phyloP scores from a whole-genome alignment of 2,113 vertebrate species.

The Leiothrix lutea region DNA sequence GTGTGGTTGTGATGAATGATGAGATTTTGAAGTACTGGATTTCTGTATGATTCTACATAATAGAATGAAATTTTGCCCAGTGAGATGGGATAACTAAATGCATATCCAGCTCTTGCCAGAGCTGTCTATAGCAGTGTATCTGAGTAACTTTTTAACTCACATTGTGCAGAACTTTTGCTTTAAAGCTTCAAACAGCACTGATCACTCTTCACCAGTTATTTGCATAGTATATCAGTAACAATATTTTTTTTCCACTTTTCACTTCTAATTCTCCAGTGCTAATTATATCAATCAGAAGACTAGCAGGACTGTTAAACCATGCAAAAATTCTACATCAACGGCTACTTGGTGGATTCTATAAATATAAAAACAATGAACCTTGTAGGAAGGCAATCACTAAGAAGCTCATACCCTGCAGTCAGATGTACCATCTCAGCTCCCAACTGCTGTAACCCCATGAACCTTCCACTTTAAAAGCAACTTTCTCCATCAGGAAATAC shows the following conservation, averaged over 20 bases:
- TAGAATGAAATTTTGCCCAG: not conserved
- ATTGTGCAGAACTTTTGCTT: not conserved
- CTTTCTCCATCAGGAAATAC: not conserved
- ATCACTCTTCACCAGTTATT: not conserved
- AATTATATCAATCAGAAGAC: not conserved
- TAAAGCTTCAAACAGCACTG: not conserved
- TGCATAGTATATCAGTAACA: not conserved
- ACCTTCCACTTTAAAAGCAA: not conserved
- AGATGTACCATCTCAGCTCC: not conserved
- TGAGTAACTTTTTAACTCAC: not conserved
- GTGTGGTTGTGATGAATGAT: not conserved
- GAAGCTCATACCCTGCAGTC: not conserved
- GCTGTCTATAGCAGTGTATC: not conserved
- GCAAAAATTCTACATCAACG: not conserved
- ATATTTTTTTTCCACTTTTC: not conserved
- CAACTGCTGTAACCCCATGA: not conserved
- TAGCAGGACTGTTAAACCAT: not conserved
- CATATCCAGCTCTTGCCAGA: not conserved
- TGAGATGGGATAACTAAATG: not conserved
- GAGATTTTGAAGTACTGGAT: not conserved
- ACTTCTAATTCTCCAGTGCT: not conserved
- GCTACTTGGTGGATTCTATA: not conserved
- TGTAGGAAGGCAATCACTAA: not conserved
- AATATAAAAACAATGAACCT: not conserved
- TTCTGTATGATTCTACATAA: not conserved